These are phyloP conservation scores for Tolypeutes matacus DNA, from an alignment of 2,797 vertebrate species.

Conservation along the genomic window DNA sequence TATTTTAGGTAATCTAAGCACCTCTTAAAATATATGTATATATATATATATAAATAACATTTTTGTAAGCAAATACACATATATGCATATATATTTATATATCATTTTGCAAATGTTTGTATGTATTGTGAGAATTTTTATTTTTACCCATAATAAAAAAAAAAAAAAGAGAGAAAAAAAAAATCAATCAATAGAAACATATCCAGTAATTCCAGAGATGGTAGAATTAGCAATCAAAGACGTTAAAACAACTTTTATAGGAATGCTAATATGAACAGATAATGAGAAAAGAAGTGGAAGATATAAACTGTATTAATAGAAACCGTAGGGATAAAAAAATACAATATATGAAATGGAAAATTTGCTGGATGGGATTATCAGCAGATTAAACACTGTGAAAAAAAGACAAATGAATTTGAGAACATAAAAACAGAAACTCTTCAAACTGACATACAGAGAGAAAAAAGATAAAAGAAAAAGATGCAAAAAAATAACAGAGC, in stretches of 20 bases:
- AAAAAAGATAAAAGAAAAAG: not conserved
- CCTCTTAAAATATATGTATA: no score
- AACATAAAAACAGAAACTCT: not conserved
- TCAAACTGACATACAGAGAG: not conserved
- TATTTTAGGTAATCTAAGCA: no score
- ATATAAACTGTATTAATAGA: not conserved
- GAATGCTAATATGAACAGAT: not conserved
- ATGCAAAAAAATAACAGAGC: not conserved
- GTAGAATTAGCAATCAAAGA: conserved; percentile 9
- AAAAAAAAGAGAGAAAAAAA: no score
- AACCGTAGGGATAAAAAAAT: not conserved
- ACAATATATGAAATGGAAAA: not conserved
- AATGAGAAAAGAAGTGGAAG: not conserved
- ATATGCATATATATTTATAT: no score
- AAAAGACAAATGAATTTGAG: not conserved
- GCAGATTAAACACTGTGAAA: not conserved
- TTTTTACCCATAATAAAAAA: no score
- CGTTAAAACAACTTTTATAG: not conserved
- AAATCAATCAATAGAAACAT: not conserved
- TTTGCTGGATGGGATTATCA: not conserved
- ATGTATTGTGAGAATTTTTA: no score
- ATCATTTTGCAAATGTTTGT: no score
- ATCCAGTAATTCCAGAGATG: not conserved
- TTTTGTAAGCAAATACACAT: no score
- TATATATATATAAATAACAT: no score